Evolutionary conservation across 2,797 vertebrate species (phyloP), one percentile per base, ranked within the genome.

Genomic region (Acanthurus leucopareius): DNA sequence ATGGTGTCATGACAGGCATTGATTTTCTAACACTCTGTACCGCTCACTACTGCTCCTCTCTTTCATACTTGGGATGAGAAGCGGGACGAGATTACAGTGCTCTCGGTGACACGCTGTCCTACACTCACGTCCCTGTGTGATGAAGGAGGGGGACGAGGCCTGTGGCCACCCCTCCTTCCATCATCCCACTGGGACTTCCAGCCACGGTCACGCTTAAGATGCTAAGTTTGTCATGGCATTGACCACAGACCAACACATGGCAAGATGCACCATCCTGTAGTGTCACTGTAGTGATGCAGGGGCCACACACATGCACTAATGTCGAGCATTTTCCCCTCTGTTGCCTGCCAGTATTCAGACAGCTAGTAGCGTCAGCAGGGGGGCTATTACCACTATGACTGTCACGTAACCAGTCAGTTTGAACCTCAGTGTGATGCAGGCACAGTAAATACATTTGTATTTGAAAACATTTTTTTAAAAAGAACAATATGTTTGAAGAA

Each of bases 161-260:
- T 44, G 66, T 2, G 4, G 71, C 71, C 85, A 38, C 42, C 82
- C 57, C 2, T 57, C 56, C 19, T 19, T 54, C 1, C 4, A 15
- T 65, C 67, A 42, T 72, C 79, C 89, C 87, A 80, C 78, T 40
- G 90, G 86, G 89, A 92, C 86, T 82, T 72, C 44, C 75, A 76
- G 79, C 82, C 87, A 88, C 86, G 88, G 90, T 92, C 91, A 92
- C 85, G 88, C 86, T 92, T 93, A 90, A 92, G 87, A 94, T 93
- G 90, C 89, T 83, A 59, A 79, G 91, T 89, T 87, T 80, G 89
- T 92, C 86, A 88, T 84, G 83, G 70, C 85, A 86, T 73, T 86
- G 83, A 85, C 87, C 89, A 66, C 63, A 79, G 64, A 80, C 57
- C 64, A 44, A 58, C 79, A 84, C 75, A 67, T 1, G 42, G 57